phyloP scores from a whole-genome alignment of 2,797 vertebrate species.

The Sebastes cheni region DNA sequence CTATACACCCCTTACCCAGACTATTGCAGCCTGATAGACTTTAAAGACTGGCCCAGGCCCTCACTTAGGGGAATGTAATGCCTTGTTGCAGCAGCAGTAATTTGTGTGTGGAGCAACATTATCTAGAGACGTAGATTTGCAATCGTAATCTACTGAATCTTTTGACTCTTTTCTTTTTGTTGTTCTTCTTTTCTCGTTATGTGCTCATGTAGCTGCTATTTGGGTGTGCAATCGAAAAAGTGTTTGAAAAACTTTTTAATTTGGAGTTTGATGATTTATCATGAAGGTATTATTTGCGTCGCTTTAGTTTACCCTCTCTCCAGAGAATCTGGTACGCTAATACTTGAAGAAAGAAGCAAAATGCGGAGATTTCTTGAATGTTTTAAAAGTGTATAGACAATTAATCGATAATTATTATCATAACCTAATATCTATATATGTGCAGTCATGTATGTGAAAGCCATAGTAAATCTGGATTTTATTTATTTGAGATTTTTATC shows the following conservation, averaged over 20 bases:
- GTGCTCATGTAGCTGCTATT: slow-evolving; percentile 90
- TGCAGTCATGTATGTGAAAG: slow-evolving; percentile 84
- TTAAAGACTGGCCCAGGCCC: slow-evolving; percentile 66
- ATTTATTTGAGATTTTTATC: slow-evolving; percentile 68
- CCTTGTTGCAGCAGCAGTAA: slow-evolving; percentile 85
- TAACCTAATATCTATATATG: slow-evolving; percentile 83
- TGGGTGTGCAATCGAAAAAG: slow-evolving; percentile 84
- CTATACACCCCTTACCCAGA: slow-evolving; percentile 55
- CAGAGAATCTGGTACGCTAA: slow-evolving; percentile 79
- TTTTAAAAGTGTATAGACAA: slow-evolving; percentile 82
- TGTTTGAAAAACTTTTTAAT: slow-evolving; percentile 74
- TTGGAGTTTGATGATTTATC: slow-evolving; percentile 80
- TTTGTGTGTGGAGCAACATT: slow-evolving; percentile 80
- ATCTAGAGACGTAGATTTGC: slow-evolving; percentile 87
- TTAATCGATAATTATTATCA: slow-evolving; percentile 80
- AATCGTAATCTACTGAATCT: slow-evolving; percentile 83
- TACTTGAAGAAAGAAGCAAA: slow-evolving; percentile 84
- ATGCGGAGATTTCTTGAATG: slow-evolving; percentile 76
- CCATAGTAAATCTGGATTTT: slow-evolving; percentile 81
- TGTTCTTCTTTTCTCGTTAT: slow-evolving; percentile 67
- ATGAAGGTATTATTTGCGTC: slow-evolving; percentile 74
- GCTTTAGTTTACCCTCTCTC: slow-evolving; percentile 70
- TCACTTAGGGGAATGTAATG: slow-evolving; percentile 80
- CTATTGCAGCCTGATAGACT: slow-evolving; percentile 60
- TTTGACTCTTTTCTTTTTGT: slow-evolving; percentile 48